These are phyloP conservation scores for Thymelicus acteon DNA, from an alignment of 2,888 invertebrate genomes.

Conservation along the genomic window DNA sequence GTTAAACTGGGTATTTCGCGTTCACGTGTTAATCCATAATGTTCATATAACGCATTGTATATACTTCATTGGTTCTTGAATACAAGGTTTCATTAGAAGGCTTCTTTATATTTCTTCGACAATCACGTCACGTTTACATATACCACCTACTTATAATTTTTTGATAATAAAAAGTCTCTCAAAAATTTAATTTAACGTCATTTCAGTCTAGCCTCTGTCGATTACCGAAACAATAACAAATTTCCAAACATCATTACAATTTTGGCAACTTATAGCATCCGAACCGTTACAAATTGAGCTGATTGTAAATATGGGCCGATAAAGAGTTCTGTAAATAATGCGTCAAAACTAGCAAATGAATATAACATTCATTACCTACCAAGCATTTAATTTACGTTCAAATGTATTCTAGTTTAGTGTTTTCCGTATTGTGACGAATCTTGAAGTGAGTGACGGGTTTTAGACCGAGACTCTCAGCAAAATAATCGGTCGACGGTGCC, in stretches of 20 bases:
- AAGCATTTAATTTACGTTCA: conserved; percentile 42
- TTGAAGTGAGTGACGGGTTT: conserved; percentile 62
- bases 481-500: conserved; percentile 59
- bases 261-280: conserved; percentile 7
- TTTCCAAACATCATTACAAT: conserved; percentile 22
- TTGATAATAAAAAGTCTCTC: neutral
- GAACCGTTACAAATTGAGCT: conserved; percentile 20
- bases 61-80: conserved; percentile 8
- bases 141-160: neutral
- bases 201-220: neutral
- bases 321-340: conserved; percentile 29
- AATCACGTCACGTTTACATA: neutral
- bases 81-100: conserved; percentile 24
- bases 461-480: conserved; percentile 55
- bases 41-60: neutral
- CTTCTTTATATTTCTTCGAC: conserved; percentile 23
- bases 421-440: conserved; percentile 67
- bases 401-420: conserved; percentile 58
- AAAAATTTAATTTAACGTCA: neutral
- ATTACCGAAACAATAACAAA: neutral
- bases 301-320: conserved; percentile 28
- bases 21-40: conserved; percentile 11
- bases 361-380: conserved; percentile 39
- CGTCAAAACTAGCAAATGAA: conserved; percentile 38
- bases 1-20: neutral